Conservation (phyloP, 2,888 invertebrate species). For the Mythimna albipuncta region DNA sequence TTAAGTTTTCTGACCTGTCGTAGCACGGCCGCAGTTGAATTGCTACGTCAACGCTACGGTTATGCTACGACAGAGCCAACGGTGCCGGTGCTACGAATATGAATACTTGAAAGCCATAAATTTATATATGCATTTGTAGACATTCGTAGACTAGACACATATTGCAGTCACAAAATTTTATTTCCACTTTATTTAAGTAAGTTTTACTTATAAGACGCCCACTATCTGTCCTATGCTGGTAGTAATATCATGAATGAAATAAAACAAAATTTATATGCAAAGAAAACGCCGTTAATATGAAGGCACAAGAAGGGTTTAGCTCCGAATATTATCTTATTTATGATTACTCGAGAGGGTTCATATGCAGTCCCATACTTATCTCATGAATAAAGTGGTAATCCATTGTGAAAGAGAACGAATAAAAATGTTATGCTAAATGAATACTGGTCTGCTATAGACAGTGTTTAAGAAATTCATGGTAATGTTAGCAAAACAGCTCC, state of each 20-base stretch:
- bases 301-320: conserved; percentile 3
- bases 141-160: background rate
- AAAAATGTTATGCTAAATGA: conserved; percentile 33
- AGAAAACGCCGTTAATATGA: conserved; percentile 9
- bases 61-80: background rate
- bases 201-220: background rate
- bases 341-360: conserved; percentile 17
- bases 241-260: conserved; percentile 1
- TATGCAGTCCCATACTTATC: conserved; percentile 10
- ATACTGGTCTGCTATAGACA: conserved; percentile 14
- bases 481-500: conserved; percentile 25
- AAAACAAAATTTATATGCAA: conserved; percentile 11
- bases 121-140: background rate
- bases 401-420: conserved; percentile 22
- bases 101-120: conserved; percentile 2
- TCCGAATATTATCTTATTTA: conserved; percentile 17
- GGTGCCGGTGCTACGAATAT: background rate
- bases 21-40: background rate
- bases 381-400: conserved; percentile 40
- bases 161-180: conserved; percentile 7
- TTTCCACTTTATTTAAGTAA: conserved; percentile 6
- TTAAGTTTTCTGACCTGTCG: background rate
- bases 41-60: background rate
- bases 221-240: background rate
- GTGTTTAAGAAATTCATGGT: conserved; percentile 34